Evolutionary conservation across 2,113 vertebrate species (phyloP).

Genomic region (Ursus arctos): DNA sequence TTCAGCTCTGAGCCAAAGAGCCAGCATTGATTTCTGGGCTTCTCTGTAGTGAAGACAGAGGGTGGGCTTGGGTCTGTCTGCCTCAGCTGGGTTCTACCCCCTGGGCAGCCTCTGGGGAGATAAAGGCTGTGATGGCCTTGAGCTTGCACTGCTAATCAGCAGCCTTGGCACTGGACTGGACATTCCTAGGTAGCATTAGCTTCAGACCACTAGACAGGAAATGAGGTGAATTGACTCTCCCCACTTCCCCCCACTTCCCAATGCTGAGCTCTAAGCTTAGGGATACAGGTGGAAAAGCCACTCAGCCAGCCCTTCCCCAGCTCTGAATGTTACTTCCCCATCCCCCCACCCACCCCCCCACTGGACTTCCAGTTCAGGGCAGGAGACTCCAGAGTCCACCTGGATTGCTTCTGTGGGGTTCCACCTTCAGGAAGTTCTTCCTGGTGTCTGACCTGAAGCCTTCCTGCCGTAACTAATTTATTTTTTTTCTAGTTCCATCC

Average conservation of each 20-base stretch:
- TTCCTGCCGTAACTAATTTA: neutral
- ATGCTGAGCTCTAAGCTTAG: neutral
- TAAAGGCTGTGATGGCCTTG: neutral
- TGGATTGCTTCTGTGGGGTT: slow-evolving; percentile 7
- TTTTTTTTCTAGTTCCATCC: neutral
- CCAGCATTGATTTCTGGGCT: slow-evolving; percentile 31
- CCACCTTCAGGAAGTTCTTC: slow-evolving; percentile 36
- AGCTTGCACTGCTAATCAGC: neutral
- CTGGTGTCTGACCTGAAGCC: slow-evolving; percentile 22
- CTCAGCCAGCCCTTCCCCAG: neutral
- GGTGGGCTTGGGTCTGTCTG: neutral
- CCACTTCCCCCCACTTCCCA: neutral
- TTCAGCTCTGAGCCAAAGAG: neutral
- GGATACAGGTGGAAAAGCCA: neutral
- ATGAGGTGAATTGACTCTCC: neutral
- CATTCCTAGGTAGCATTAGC: neutral
- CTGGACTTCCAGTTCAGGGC: neutral
- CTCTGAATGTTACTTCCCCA: neutral
- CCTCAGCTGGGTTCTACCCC: neutral
- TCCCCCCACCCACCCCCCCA: too few species aligned
- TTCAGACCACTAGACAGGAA: neutral
- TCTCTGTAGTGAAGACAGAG: neutral
- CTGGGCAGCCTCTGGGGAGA: neutral
- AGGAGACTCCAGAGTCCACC: slow-evolving; percentile 24
- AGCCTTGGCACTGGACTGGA: neutral